Evolutionary conservation across 2,797 vertebrate species (phyloP).

Genomic region (Bradypodion ventrale): DNA sequence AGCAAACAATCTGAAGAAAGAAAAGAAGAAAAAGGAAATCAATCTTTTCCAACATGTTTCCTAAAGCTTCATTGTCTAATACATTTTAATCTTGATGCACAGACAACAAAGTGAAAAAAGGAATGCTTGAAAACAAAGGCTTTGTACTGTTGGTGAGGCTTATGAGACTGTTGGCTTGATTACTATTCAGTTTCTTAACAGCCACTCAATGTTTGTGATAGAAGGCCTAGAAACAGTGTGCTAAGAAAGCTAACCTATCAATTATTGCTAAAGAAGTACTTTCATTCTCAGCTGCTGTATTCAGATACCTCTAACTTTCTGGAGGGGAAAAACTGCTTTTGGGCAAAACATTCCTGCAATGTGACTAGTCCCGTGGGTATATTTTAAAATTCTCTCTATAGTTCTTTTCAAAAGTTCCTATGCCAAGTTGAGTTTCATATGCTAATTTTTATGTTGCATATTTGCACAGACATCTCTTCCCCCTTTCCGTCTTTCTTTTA

Average conservation of each 20-base stretch:
- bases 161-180: constrained; percentile 30
- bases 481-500: neutral
- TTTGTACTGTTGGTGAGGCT: neutral
- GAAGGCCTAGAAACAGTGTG: constrained; percentile 2
- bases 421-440: constrained; percentile 3
- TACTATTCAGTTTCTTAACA: constrained; percentile 32
- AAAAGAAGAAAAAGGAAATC: constrained; percentile 16
- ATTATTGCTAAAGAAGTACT: constrained; percentile 33
- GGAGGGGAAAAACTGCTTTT: neutral
- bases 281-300: constrained; percentile 24
- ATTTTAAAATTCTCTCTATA: constrained; percentile 42
- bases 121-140: neutral
- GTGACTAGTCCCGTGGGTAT: neutral
- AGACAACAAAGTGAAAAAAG: constrained; percentile 46
- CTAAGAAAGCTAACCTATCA: neutral
- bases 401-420: constrained; percentile 18
- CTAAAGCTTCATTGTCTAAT: constrained; percentile 44
- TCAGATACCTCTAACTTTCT: constrained; percentile 26
- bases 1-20: neutral
- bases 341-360: constrained; percentile 22
- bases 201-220: neutral
- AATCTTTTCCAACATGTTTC: constrained; percentile 47
- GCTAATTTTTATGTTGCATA: constrained; percentile 32
- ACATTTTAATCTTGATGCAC: constrained; percentile 58
- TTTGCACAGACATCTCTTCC: constrained; percentile 25